Conservation (phyloP, 2,797 vertebrate species). For the Gymnothorax reevesii region DNA sequence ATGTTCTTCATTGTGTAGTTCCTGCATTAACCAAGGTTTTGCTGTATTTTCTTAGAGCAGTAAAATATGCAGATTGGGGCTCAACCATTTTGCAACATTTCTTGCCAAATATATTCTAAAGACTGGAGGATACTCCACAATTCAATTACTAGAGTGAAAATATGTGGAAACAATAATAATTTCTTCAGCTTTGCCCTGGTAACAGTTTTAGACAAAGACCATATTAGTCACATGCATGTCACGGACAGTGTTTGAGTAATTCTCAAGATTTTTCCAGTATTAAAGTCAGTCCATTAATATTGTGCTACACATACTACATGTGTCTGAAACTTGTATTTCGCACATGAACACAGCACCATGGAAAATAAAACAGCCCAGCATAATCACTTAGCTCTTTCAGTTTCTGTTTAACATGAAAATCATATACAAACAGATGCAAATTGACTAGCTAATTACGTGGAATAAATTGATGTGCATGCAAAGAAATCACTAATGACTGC, state of each 20-base stretch:
- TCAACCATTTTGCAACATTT: no score
- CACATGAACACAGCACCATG: neutral
- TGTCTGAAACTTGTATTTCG: neutral
- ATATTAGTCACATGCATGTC: neutral
- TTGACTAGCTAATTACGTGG: neutral
- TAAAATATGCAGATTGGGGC: no score
- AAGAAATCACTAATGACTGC: slow-evolving; percentile 19
- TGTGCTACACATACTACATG: neutral
- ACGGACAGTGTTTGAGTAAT: neutral
- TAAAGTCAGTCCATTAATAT: neutral
- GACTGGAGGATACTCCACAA: neutral
- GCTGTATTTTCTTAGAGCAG: no score
- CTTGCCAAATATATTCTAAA: no score
- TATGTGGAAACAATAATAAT: no score
- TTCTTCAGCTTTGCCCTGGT: neutral
- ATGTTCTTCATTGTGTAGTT: no score
- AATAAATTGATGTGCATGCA: neutral
- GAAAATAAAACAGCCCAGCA: neutral
- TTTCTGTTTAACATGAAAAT: neutral
- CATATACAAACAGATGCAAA: slow-evolving; percentile 9
- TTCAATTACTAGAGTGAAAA: neutral
- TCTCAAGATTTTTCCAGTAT: neutral
- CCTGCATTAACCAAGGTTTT: no score
- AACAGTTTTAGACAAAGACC: neutral
- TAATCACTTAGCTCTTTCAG: neutral